A percentile compares a stretch with the other conserved stretches of the same genome.
phyloP scores from a whole-genome alignment of 1,140 invertebrate genomes.

The Aphelenchoides avenae region DNA sequence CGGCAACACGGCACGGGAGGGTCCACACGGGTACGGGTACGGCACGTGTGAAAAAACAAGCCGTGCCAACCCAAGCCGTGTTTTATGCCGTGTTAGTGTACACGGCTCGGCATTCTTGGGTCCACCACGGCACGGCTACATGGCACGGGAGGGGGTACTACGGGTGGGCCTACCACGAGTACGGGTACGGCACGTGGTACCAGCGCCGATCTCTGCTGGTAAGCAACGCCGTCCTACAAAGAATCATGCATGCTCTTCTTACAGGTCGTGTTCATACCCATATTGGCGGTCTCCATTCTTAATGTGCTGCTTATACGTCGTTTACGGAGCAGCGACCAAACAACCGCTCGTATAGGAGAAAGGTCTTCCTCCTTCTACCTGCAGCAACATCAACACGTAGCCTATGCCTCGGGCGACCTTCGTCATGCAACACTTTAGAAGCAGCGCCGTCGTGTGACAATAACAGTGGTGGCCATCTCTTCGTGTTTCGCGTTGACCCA shows the following conservation, averaged over 20 bases:
- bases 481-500: conserved; percentile 56
- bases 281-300: conserved; percentile 50
- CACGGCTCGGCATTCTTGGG: background rate
- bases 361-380: conserved; percentile 36
- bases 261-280: conserved; percentile 56
- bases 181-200: too few relatives aligned
- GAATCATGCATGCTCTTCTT: background rate
- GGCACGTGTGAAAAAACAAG: background rate
- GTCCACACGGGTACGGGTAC: background rate
- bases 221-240: too few relatives aligned
- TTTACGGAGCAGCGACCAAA: conserved; percentile 37
- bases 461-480: conserved; percentile 55
- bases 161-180: too few relatives aligned
- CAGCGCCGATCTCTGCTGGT: too few relatives aligned
- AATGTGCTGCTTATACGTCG: conserved; percentile 48
- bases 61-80: background rate
- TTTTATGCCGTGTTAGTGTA: background rate
- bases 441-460: conserved; percentile 47
- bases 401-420: conserved; percentile 9
- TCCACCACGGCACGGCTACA: too few relatives aligned
- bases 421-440: conserved; percentile 30
- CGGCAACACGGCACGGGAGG: too few relatives aligned
- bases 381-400: conserved; percentile 39
- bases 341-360: conserved; percentile 22
- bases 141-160: too few relatives aligned